Evolutionary conservation across 2,888 invertebrate genomes (phyloP).

Genomic region (Macrophya annulata): DNA sequence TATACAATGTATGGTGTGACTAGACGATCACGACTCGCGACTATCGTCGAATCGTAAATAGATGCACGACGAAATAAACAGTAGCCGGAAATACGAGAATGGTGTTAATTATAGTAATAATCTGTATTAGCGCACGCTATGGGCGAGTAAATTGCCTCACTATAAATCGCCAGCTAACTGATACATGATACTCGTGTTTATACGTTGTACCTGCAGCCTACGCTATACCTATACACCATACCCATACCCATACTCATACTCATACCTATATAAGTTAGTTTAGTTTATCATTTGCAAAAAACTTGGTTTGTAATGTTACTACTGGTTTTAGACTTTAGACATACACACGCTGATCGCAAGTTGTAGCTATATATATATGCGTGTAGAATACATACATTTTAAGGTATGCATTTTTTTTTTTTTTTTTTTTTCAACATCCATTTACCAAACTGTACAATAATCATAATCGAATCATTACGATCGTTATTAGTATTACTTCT

Average conservation of each 20-base stretch:
- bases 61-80: constrained; percentile 28
- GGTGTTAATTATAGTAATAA: constrained; percentile 48
- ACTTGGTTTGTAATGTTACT: not conserved
- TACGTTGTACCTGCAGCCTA: not conserved
- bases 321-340: not conserved
- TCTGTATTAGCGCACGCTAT: constrained; percentile 25
- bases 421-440: too few relatives aligned
- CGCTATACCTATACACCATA: not conserved
- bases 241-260: too few relatives aligned
- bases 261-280: too few relatives aligned
- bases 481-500: constrained; percentile 1
- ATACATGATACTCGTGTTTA: not conserved
- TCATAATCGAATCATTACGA: not conserved
- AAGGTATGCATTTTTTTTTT: too few relatives aligned
- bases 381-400: not conserved
- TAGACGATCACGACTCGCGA: not conserved
- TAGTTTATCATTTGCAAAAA: constrained; percentile 10
- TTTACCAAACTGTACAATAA: not conserved
- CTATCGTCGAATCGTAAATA: not conserved
- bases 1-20: not conserved
- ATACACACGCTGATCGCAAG: not conserved
- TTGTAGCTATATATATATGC: not conserved
- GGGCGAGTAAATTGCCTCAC: constrained; percentile 30
- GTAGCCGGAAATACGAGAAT: constrained; percentile 44
- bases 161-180: constrained; percentile 22